phyloP scores from a whole-genome alignment of 2,888 invertebrate species.

The Cactoblastis cactorum region DNA sequence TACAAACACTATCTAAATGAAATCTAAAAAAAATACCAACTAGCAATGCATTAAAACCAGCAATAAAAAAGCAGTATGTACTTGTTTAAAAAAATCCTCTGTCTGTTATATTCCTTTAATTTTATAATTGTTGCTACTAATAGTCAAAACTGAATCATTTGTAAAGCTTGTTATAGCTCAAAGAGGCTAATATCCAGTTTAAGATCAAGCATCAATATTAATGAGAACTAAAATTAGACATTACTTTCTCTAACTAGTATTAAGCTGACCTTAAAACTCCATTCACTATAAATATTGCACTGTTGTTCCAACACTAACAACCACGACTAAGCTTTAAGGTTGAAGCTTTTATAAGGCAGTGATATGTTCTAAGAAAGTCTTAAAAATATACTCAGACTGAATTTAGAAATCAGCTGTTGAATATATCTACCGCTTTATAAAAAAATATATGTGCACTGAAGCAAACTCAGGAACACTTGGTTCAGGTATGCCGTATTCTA shows the following conservation, averaged over 20 bases:
- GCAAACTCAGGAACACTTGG: slow-evolving; percentile 34
- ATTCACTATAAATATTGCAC: slow-evolving; percentile 18
- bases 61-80: too few species aligned
- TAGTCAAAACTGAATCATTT: too few species aligned
- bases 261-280: background rate
- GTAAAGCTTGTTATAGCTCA: too few species aligned
- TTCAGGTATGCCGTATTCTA: slow-evolving; percentile 62
- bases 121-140: too few species aligned
- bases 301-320: slow-evolving; percentile 20
- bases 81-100: too few species aligned
- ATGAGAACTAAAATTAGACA: background rate
- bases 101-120: too few species aligned
- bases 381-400: background rate
- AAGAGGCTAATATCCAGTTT: too few species aligned
- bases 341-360: slow-evolving; percentile 4
- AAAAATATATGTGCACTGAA: slow-evolving; percentile 17
- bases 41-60: too few species aligned
- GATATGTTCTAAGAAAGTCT: background rate
- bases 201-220: too few species aligned
- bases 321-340: slow-evolving; percentile 15
- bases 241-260: background rate
- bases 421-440: slow-evolving; percentile 1
- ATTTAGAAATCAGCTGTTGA: background rate
- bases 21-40: too few species aligned
- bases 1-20: too few species aligned